These are phyloP conservation scores for Leucozona laternaria DNA, from an alignment of 2,888 invertebrate genomes.

Conservation along the genomic window DNA sequence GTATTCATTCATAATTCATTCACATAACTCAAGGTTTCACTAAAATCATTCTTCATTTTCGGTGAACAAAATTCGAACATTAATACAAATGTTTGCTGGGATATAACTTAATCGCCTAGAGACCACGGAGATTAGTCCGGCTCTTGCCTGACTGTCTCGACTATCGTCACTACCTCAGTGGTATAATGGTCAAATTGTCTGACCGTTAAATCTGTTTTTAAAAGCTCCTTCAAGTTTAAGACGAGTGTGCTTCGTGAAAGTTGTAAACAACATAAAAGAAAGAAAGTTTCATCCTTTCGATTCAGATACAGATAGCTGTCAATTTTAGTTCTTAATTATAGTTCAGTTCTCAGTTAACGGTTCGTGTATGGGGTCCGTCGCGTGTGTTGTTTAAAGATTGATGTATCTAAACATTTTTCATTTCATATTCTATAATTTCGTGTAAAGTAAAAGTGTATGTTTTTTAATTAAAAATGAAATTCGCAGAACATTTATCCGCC, in stretches of 20 bases:
- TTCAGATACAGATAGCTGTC: conserved; percentile 39
- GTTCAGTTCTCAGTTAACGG: conserved; percentile 58
- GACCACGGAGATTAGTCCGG: not conserved
- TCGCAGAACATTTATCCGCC: conserved; percentile 93
- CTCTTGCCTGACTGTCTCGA: not conserved
- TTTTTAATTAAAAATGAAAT: conserved; percentile 88
- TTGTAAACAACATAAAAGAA: conserved; percentile 39
- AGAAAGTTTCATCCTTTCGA: conserved; percentile 22
- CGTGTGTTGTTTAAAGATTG: conserved; percentile 34
- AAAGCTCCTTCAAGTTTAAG: conserved; percentile 7
- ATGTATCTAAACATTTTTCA: conserved; percentile 52
- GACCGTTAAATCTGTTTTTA: not conserved
- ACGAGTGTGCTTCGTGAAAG: conserved; percentile 36
- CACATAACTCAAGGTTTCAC: no score
- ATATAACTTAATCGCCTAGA: not conserved
- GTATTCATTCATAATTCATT: no score
- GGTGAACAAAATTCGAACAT: no score
- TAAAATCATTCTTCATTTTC: no score
- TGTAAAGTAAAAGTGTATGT: conserved; percentile 21
- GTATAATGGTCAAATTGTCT: not conserved
- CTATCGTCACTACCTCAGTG: not conserved
- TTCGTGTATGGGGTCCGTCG: conserved; percentile 63
- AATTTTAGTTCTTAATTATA: conserved; percentile 33
- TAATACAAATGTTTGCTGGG: no score
- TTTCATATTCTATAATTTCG: conserved; percentile 58